Conservation (phyloP, 2,888 invertebrate genomes). For the Dicranocentrus wangi region DNA sequence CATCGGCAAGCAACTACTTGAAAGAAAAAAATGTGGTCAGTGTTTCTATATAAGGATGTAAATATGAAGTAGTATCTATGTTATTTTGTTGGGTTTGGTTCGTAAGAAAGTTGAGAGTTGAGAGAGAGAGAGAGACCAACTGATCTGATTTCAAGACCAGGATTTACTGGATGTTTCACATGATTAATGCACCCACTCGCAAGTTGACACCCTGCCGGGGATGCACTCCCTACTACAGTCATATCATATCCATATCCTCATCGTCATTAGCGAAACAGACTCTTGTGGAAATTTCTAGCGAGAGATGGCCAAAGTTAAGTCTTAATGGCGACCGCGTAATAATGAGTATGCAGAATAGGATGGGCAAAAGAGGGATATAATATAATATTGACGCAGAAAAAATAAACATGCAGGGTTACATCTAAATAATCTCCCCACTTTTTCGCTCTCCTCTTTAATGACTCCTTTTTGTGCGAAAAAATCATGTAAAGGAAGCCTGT, state of each 20-base stretch:
- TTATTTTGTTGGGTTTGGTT: too few relatives aligned
- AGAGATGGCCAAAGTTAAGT: too few relatives aligned
- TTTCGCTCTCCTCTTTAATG: neutral
- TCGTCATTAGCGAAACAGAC: conserved; percentile 7
- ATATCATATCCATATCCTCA: neutral
- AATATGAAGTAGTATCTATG: neutral
- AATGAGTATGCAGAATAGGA: too few relatives aligned
- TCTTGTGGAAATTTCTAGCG: neutral
- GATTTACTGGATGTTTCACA: conserved; percentile 63
- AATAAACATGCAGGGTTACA: neutral
- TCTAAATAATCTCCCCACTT: neutral
- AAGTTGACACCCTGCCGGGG: conserved; percentile 45
- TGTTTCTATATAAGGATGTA: neutral
- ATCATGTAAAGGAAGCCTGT: conserved; percentile 22
- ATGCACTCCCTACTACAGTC: conserved; percentile 1
- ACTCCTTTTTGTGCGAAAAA: neutral
- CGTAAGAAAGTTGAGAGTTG: too few relatives aligned
- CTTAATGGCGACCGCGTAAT: too few relatives aligned
- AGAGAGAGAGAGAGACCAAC: conserved; percentile 11
- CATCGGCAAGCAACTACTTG: too few relatives aligned
- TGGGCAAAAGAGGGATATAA: too few relatives aligned
- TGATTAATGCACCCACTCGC: conserved; percentile 65
- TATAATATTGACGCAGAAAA: too few relatives aligned
- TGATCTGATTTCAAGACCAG: conserved; percentile 56
- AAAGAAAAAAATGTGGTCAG: too few relatives aligned